A percentile compares a stretch with the other conserved stretches of the same genome.
Evolutionary conservation across 2,797 vertebrate species (phyloP).

Genomic region (Mico argentatus): DNA sequence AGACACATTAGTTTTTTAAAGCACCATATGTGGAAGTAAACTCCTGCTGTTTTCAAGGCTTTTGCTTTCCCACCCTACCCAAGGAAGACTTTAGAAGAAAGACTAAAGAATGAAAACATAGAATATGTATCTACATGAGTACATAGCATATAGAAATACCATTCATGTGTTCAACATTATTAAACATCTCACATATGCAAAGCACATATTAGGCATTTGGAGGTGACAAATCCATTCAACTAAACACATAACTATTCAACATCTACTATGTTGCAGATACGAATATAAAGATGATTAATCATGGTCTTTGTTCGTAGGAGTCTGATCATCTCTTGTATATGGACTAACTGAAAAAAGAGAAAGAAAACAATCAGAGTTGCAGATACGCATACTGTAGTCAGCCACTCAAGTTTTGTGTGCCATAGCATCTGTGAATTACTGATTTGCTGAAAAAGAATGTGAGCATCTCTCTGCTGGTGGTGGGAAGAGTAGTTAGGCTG

Average conservation of each 20-base stretch:
- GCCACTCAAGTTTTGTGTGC: background rate
- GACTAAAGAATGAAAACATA: background rate
- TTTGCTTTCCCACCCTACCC: background rate
- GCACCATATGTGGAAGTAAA: background rate
- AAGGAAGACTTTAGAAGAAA: conserved; percentile 29
- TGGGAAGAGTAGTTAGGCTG: background rate
- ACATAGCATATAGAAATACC: background rate
- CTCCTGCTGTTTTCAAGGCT: conserved; percentile 35
- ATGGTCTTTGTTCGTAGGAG: background rate
- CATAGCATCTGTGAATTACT: background rate
- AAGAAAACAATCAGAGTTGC: background rate
- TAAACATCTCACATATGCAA: background rate
- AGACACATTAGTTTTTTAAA: conserved; percentile 56
- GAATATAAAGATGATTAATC: background rate
- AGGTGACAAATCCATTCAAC: background rate
- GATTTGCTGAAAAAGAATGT: background rate
- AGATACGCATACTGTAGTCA: background rate
- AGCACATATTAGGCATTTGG: background rate
- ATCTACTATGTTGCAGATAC: background rate
- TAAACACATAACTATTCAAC: conserved; percentile 33
- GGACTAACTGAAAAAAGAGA: background rate
- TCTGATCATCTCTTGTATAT: background rate
- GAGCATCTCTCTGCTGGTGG: background rate
- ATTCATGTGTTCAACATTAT: background rate
- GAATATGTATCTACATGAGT: background rate